A percentile compares a stretch with the other conserved stretches of the same genome.
phyloP scores from a whole-genome alignment of 2,888 invertebrate species.

The Apamea anceps region DNA sequence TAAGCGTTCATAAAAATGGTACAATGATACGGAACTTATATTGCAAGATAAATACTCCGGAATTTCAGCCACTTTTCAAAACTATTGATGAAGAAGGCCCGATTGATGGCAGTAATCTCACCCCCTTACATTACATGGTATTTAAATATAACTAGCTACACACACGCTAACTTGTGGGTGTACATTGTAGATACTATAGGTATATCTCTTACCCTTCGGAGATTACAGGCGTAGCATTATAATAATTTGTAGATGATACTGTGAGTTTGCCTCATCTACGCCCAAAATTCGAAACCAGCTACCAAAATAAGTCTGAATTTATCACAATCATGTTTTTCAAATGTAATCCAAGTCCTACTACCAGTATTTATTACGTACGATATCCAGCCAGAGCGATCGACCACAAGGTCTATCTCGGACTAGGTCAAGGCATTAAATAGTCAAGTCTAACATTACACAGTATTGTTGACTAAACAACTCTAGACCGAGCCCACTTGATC shows the following conservation, averaged over 20 bases:
- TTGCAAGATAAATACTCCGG: not conserved
- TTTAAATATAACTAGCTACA: not conserved
- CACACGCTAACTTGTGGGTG: not conserved
- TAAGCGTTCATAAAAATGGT: not conserved
- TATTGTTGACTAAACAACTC: conserved; percentile 58
- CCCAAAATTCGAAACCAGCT: not conserved
- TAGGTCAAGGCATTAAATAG: conserved; percentile 53
- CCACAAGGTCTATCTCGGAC: conserved; percentile 51
- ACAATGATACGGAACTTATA: not conserved
- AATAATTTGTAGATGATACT: not conserved
- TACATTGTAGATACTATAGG: not conserved
- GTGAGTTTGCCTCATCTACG: not conserved
- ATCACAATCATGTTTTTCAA: conserved; percentile 26
- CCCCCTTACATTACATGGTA: not conserved
- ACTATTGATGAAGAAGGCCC: not conserved
- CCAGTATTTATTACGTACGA: conserved; percentile 51
- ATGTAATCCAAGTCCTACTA: conserved; percentile 29
- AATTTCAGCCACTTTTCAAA: not conserved
- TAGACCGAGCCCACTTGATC: conserved; percentile 51
- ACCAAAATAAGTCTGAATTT: conserved; percentile 29
- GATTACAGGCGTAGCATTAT: not conserved
- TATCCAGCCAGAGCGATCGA: conserved; percentile 43
- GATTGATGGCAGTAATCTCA: not conserved
- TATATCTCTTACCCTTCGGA: too few relatives aligned
- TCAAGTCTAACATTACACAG: conserved; percentile 53